phyloP scores from a whole-genome alignment of 2,797 vertebrate genomes.

The Coluber constrictor region DNA sequence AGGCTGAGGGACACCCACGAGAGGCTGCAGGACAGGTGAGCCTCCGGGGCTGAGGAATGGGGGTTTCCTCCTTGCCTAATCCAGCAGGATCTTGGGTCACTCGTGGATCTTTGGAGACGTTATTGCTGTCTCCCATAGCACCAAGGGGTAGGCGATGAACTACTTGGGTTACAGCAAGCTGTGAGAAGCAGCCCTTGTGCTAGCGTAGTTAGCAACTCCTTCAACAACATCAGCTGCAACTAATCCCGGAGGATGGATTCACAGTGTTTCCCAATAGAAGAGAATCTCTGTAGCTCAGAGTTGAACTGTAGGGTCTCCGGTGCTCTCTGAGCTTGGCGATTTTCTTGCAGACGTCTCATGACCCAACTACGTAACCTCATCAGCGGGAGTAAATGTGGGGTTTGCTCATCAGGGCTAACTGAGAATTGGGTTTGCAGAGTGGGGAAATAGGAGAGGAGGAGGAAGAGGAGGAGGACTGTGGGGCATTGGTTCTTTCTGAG shows the following conservation, averaged over 20 bases:
- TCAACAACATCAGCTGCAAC: too few relatives aligned
- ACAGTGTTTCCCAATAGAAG: too few relatives aligned
- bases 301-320: too few relatives aligned
- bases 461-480: fast-evolving
- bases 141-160: background rate
- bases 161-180: background rate
- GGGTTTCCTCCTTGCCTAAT: background rate
- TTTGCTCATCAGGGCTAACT: too few relatives aligned
- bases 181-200: background rate
- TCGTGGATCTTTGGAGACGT: background rate
- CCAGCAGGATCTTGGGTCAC: background rate
- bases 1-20: conserved; percentile 89
- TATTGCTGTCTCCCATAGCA: background rate
- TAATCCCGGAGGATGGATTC: too few relatives aligned
- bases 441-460: too few relatives aligned
- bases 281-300: too few relatives aligned
- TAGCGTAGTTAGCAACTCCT: background rate
- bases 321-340: too few relatives aligned
- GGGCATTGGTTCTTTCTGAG: background rate
- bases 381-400: too few relatives aligned
- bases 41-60: background rate
- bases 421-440: too few relatives aligned
- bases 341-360: too few relatives aligned
- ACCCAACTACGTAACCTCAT: too few relatives aligned
- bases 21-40: conserved; percentile 90